phyloP scores from a whole-genome alignment of 2,113 vertebrate genomes.

The Corythoichthys haematopterus region DNA sequence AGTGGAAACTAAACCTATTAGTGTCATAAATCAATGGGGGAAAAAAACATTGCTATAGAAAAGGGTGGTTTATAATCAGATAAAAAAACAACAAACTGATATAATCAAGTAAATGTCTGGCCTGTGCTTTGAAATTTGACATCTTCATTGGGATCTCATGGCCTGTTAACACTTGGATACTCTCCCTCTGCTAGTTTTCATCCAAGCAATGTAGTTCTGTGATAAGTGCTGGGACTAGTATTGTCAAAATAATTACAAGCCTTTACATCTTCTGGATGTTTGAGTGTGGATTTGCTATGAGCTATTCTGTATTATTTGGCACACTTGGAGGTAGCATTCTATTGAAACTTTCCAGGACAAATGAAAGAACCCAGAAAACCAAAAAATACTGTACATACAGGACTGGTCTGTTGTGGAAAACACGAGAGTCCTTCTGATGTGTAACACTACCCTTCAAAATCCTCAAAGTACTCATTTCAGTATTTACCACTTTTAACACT shows the following conservation, averaged over 20 bases:
- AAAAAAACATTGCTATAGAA: background rate
- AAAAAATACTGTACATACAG: constrained; percentile 6
- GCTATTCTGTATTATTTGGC: background rate
- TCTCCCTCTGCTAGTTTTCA: constrained; percentile 22
- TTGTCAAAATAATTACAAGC: constrained; percentile 2
- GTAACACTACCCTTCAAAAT: constrained; percentile 14
- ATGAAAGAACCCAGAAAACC: constrained; percentile 9
- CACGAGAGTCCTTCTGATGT: constrained; percentile 33
- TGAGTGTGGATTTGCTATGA: background rate
- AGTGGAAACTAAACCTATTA: background rate
- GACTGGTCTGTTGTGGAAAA: constrained; percentile 15
- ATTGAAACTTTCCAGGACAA: constrained; percentile 12
- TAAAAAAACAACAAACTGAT: constrained; percentile 29
- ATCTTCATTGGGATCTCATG: constrained; percentile 25
- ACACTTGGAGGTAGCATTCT: background rate
- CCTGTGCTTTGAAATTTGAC: constrained; percentile 14
- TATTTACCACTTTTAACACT: background rate
- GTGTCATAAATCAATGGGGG: background rate
- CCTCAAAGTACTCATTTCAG: background rate
- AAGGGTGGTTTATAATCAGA: background rate
- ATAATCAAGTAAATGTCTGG: constrained; percentile 55
- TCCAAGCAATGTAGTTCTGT: constrained; percentile 3
- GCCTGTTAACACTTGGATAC: constrained; percentile 52
- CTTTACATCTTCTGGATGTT: background rate
- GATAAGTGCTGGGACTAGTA: background rate